A percentile compares a stretch with the other conserved stretches of the same genome.
These are phyloP conservation scores for Phenacoccus solenopsis DNA, from an alignment of 1,140 invertebrate species.

Conservation along the genomic window DNA sequence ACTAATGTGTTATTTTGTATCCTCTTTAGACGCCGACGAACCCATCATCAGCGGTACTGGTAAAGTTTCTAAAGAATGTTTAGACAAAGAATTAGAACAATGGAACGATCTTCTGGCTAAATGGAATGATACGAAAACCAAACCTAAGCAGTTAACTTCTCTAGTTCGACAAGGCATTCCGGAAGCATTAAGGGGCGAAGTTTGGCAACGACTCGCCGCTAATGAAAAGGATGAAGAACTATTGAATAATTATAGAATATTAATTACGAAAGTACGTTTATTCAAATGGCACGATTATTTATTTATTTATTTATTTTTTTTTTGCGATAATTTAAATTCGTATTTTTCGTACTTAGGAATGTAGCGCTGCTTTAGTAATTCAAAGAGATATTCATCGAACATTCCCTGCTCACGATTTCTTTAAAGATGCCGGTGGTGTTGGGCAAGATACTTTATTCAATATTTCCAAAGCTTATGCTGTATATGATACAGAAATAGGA, in stretches of 20 bases:
- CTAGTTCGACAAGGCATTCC: constrained; percentile 84
- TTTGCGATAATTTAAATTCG: neutral
- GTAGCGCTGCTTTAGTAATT: constrained; percentile 81
- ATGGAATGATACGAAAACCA: constrained; percentile 55
- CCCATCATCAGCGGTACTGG: constrained; percentile 92
- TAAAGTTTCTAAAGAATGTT: constrained; percentile 89
- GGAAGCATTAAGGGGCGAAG: constrained; percentile 88
- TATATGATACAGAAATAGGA: constrained; percentile 92
- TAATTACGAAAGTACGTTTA: constrained; percentile 70
- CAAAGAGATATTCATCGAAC: constrained; percentile 92
- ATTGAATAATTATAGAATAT: constrained; percentile 80
- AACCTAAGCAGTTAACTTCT: constrained; percentile 59
- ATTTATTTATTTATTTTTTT: constrained; percentile 2
- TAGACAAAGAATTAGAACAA: constrained; percentile 75
- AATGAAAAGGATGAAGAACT: constrained; percentile 69
- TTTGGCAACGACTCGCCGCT: constrained; percentile 89
- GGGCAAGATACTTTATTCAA: constrained; percentile 93
- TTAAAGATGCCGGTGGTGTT: constrained; percentile 78
- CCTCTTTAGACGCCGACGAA: constrained; percentile 70
- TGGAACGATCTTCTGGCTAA: constrained; percentile 82
- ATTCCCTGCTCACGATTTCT: constrained; percentile 96
- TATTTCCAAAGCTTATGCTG: constrained; percentile 92
- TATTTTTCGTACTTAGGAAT: constrained; percentile 47
- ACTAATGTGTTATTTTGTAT: neutral
- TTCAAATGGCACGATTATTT: constrained; percentile 1